Evolutionary conservation across 2,113 vertebrate genomes (phyloP), one percentile per base, ranked within the genome.

Genomic region (Callorhinus ursinus): DNA sequence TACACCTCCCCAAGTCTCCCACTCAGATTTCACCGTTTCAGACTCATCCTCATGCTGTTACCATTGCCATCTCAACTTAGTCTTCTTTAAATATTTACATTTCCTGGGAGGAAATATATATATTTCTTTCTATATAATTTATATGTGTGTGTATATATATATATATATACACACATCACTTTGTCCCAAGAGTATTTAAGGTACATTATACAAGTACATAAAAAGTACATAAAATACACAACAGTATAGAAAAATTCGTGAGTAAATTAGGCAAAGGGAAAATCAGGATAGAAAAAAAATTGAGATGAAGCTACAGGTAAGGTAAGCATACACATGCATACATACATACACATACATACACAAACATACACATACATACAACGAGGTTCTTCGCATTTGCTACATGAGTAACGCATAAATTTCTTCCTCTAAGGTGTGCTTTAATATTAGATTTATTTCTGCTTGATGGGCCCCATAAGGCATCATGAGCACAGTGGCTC

Each of bases 211-310:
- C 85, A 33, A 93, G 28, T 71, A 89, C 1, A 55, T 74, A 55
- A 96, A 88, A 33, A 93, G 28, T 71, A 89, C 1, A 55, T 74
- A 55, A 96, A 88, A 26, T 82, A n/a, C 1, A 55, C 36, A 83
- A 51, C 11, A 51, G 83, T 74, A 36, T 55, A 46, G 26, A 81
- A 86, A 96, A 90, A 14, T 42, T 83, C 49, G 53, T 36, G 28
- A 93, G 55, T 22, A 90, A 88, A 81, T 77, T 18, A 77, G 55
- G 76, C 55, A 67, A 89, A 96, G n/a, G 76, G 33, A 80, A 96
- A 67, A 74, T 53, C 46, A 87, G 28, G 24, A 55, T 2, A 63
- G 53, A 24, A 59, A 65, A 72, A 79, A 88, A 49, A 19, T 33
- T 11, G 49, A 46, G 55, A 24, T 31, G 65, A 77, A 77, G 42